Evolutionary conservation across 1,140 invertebrate species (phyloP).

Genomic region (Drosophila dunni): DNA sequence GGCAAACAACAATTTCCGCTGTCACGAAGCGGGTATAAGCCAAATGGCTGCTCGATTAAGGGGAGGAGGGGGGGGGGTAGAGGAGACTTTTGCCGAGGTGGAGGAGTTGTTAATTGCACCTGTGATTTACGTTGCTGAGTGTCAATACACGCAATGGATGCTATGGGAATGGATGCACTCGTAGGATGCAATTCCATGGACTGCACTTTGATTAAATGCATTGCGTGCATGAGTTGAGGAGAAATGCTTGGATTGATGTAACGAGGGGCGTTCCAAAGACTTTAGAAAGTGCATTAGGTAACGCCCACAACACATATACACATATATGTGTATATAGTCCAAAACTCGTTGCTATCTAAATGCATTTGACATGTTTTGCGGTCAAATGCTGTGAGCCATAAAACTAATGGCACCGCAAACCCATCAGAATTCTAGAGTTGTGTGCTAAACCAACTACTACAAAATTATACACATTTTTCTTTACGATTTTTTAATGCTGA

Average conservation of each 20-base stretch:
- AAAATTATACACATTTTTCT: constrained; percentile 6
- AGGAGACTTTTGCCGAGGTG: constrained; percentile 13
- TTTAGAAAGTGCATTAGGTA: constrained; percentile 65
- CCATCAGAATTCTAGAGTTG: constrained; percentile 3
- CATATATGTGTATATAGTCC: not conserved
- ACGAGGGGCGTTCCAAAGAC: constrained; percentile 22
- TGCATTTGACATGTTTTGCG: constrained; percentile 75
- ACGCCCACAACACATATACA: constrained; percentile 38
- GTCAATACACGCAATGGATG: constrained; percentile 74
- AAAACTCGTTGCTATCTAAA: constrained; percentile 62
- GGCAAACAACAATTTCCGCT: constrained; percentile 76
- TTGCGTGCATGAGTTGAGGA: constrained; percentile 37
- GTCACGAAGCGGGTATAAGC: constrained; percentile 30
- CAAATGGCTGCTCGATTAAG: constrained; percentile 58
- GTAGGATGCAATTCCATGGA: constrained; percentile 3
- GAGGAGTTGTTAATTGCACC: constrained; percentile 78
- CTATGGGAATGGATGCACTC: constrained; percentile 52
- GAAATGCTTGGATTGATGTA: constrained; percentile 34
- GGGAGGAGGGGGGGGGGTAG: not conserved
- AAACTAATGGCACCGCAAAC: constrained; percentile 66
- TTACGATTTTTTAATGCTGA: constrained; percentile 73
- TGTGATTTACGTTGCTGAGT: constrained; percentile 77
- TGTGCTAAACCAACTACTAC: constrained; percentile 51
- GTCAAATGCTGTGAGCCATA: constrained; percentile 49
- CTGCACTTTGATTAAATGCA: constrained; percentile 45